Evolutionary conservation across 2,888 invertebrate species (phyloP), one percentile per base, ranked within the genome.

Genomic region (Anthophora plumipes): DNA sequence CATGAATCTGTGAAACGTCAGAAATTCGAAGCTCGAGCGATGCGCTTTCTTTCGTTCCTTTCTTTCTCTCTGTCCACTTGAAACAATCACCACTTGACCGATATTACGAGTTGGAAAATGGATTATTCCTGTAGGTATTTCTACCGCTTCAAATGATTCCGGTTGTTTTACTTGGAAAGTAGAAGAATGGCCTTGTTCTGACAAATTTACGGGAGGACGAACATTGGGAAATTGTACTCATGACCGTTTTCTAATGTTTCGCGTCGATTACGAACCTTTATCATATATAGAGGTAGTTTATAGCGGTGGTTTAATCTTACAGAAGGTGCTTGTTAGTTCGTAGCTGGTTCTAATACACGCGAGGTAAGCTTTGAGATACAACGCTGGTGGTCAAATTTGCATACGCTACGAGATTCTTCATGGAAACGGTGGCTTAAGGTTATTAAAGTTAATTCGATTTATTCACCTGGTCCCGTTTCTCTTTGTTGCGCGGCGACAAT

Each of bases 11-110:
- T 20, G 25, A 22, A 14, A 22, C 20, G 22, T 43, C 20, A 22
- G 11, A 22, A 52, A 64, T 43, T 64, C 25, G 14, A 61, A 41
- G 52, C 52, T 52, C 9, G 54, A 76, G 61, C 71, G 60, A 75
- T 71, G 31, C 57, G 14, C 6, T 8, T 0, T 12, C 50, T 60
- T 25, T 39, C 41, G 20, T 37, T 2, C 6, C 11, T 22, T 60
- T 52, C 20, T 46, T n/a, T n/a, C n/a, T n/a, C n/a, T n/a, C n/a
- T n/a, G n/a, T n/a, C n/a, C n/a, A n/a, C n/a, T n/a, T n/a, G n/a
- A n/a, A n/a, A n/a, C n/a, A n/a, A n/a, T n/a, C n/a, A n/a, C 31
- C 31, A 31, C 31, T 31, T 31, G 31, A 31, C 31, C 31, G 31
- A 31, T 31, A 31, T 31, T 31, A 31, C 20, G 9, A 41, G 0